Base-by-base conservation (phyloP, 2,888 invertebrate species). In the Leptothorax acervorum region DNA sequence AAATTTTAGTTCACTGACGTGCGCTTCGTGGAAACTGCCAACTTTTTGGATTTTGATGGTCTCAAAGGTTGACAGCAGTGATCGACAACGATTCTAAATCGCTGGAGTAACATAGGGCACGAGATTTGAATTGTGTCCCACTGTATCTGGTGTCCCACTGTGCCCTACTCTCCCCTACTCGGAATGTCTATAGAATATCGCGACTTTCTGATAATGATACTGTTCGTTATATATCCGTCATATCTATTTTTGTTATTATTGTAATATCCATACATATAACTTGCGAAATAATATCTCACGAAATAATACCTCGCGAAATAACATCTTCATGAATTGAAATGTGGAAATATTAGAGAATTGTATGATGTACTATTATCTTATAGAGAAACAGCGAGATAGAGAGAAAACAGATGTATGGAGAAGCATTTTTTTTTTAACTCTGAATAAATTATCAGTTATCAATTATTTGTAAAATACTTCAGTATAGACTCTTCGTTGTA, bases 221-320 rank as follows among this genome's bases (percentile, higher is more conserved):
- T 23, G 15, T 11, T 42, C 45, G 8, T 55, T 57, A 31, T 15
- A 31, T 74, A 28, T 3, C 4, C 15, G 28, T 31, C 2, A n/a
- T 70, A n/a, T 79, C 2, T 45, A 68, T n/a, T n/a, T n/a, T 18
- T 9, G 12, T 51, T 42, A 39, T 76, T 76, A 55, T 28, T 31
- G 6, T 76, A 53, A 53, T 55, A 65, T 55, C 31, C n/a, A 45
- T 39, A 51, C 3, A 11, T 8, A 18, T 2, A 12, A 71, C n/a
- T 18, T 42, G 15, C 28, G 5, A 18, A 9, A 15, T 15, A n/a
- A 18, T 6, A 62, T n/a, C 70, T 70, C n/a, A n/a, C n/a, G n/a
- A 39, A 42, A 39, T 65, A n/a, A 65, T 39, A 63, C 4, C 73
- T 28, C 18, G 4, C 2, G 15, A 8, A 76, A 75, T 35, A 35